Percentiles rank a stretch among this genome's conserved stretches.
Evolutionary conservation across 2,113 vertebrate species (phyloP).

Genomic region (Callaeas wilsoni): DNA sequence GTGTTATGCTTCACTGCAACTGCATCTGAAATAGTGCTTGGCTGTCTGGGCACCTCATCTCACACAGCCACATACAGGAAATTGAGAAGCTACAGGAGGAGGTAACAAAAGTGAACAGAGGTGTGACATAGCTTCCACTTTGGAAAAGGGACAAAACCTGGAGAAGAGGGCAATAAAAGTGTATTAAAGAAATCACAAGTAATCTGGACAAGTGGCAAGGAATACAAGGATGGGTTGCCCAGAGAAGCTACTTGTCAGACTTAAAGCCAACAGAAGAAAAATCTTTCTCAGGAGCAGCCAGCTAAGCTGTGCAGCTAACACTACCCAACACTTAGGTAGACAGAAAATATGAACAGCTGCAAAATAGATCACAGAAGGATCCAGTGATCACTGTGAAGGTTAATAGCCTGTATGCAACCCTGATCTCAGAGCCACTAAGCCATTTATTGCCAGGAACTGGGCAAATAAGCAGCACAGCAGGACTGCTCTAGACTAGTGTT

Average conservation of each 20-base stretch:
- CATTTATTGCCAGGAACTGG: neutral
- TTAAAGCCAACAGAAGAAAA: neutral
- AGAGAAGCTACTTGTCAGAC: neutral
- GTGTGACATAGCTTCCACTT: neutral
- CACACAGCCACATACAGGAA: neutral
- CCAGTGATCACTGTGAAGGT: neutral
- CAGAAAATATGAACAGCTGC: neutral
- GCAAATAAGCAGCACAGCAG: neutral
- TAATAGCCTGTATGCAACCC: neutral
- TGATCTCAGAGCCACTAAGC: neutral
- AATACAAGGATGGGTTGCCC: neutral
- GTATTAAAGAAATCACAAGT: neutral
- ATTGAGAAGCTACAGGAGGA: neutral
- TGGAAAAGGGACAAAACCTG: neutral
- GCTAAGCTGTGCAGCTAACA: neutral
- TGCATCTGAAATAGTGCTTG: neutral
- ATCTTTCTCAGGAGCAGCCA: neutral
- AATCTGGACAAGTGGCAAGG: neutral
- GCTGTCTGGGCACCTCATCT: neutral
- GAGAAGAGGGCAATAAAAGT: neutral
- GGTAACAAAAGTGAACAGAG: neutral
- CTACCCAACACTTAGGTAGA: neutral
- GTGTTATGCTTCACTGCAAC: neutral
- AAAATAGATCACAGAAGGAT: neutral
- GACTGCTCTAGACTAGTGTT: neutral